Base-by-base conservation (phyloP, 2,888 invertebrate species). In the Chaetogeoica ovagalla region DNA sequence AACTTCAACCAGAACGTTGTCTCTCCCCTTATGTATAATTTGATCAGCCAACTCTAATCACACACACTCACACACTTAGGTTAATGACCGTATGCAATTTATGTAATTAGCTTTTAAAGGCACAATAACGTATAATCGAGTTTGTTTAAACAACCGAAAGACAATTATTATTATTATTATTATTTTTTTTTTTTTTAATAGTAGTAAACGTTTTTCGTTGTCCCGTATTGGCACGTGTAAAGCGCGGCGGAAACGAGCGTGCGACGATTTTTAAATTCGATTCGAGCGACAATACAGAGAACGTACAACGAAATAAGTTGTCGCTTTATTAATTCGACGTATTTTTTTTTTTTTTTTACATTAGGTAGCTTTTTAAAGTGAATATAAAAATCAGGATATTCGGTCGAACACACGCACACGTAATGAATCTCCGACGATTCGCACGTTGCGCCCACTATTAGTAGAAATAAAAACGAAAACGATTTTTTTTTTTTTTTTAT, bases 1-100 rank as follows among this genome's bases (percentile, higher is more conserved):
- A 65, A 39, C 39, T 74, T 74, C 5, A 55, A 21, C 75, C 8
- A 30, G 37, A 23, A 19, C 57, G 19, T n/a, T 68, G 9, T 55
- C 4, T 30, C 68, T 68, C n/a, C n/a, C n/a, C n/a, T n/a, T n/a
- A n/a, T n/a, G n/a, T n/a, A 68, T 70, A 77, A 77, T 77, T 77
- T 21, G 52, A 69, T 77, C 68, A 68, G 30, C 68, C 43, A 48
- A 21, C 68, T 69, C 60, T 62, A 52, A 48, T 30, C 43, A 52
- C 60, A 52, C 37, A 52, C n/a, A n/a, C n/a, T n/a, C n/a, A n/a
- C n/a, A n/a, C 69, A 62, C 77, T 55, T 70, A 69, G 69, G 69
- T 77, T 77, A 77, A 77, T 66, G 69, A 62, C 69, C 52, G 62
- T 52, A 66, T 37, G 52, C 69, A 60, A 39, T 77, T 77, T 52